These are phyloP conservation scores for Tricholauxania praeusta DNA, from an alignment of 2,888 invertebrate genomes.

Conservation along the genomic window DNA sequence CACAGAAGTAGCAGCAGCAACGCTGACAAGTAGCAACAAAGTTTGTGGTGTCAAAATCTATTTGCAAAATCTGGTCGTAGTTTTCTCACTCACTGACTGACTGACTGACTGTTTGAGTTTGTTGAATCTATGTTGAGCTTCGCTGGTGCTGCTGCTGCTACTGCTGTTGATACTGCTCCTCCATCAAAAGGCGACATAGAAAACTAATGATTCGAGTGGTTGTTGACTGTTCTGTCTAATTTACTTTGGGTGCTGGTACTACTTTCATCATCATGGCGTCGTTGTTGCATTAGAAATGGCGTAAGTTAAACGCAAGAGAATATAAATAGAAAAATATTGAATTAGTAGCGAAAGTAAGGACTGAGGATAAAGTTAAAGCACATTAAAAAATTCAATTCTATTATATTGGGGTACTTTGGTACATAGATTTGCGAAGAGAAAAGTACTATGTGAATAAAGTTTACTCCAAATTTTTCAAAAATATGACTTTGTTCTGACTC, in stretches of 20 bases:
- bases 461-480: too few relatives aligned
- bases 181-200: conserved; percentile 35
- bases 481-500: too few relatives aligned
- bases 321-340: conserved; percentile 28
- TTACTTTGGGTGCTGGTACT: conserved; percentile 39
- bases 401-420: not conserved
- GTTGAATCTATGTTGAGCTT: not conserved
- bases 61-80: conserved; percentile 43
- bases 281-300: not conserved
- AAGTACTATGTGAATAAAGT: too few relatives aligned
- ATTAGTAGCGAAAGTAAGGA: conserved; percentile 1
- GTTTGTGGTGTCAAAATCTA: conserved; percentile 46
- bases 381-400: not conserved
- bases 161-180: not conserved
- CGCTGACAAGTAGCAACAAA: conserved; percentile 21
- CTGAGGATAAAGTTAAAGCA: too few relatives aligned
- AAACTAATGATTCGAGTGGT: conserved; percentile 48
- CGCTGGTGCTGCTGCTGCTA: not conserved
- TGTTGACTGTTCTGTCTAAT: conserved; percentile 48
- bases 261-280: not conserved
- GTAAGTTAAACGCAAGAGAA: too few relatives aligned
- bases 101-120: not conserved
- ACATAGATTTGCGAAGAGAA: too few relatives aligned
- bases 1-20: conserved; percentile 21
- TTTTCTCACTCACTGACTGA: conserved; percentile 5